A percentile compares a stretch with the other conserved stretches of the same genome.
phyloP scores from a whole-genome alignment of 2,113 vertebrate species.

The Rhagologus leucostigma region DNA sequence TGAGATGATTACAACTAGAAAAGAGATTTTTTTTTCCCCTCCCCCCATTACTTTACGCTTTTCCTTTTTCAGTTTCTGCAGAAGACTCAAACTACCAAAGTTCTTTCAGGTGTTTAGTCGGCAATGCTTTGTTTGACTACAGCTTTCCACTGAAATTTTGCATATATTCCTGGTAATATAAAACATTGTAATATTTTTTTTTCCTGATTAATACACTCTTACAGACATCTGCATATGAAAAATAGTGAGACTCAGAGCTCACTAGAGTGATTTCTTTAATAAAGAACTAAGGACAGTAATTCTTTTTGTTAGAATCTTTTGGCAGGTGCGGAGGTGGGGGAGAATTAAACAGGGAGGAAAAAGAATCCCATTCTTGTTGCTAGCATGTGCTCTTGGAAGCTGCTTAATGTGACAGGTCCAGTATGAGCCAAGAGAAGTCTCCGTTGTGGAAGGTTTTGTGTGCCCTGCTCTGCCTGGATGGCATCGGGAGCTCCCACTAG shows the following conservation, averaged over 20 bases:
- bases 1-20: background rate
- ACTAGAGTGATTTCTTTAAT: background rate
- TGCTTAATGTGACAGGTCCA: background rate
- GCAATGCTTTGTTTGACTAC: background rate
- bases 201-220: background rate
- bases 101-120: background rate
- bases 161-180: background rate
- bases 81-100: background rate
- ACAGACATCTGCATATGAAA: background rate
- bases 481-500: fast-evolving
- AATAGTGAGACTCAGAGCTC: background rate
- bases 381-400: background rate
- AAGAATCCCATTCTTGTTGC: background rate
- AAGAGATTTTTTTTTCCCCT: fast-evolving
- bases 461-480: fast-evolving
- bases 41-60: background rate
- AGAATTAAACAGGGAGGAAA: background rate
- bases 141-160: background rate
- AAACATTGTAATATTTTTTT: background rate
- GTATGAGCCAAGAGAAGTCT: background rate
- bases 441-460: fast-evolving
- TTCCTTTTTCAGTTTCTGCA: background rate
- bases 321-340: background rate
- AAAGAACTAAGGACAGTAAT: background rate
- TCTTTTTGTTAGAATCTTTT: background rate